A percentile compares a stretch with the other conserved stretches of the same genome.
Conservation (phyloP, 1,140 invertebrate species). For the Ips nitidus region DNA sequence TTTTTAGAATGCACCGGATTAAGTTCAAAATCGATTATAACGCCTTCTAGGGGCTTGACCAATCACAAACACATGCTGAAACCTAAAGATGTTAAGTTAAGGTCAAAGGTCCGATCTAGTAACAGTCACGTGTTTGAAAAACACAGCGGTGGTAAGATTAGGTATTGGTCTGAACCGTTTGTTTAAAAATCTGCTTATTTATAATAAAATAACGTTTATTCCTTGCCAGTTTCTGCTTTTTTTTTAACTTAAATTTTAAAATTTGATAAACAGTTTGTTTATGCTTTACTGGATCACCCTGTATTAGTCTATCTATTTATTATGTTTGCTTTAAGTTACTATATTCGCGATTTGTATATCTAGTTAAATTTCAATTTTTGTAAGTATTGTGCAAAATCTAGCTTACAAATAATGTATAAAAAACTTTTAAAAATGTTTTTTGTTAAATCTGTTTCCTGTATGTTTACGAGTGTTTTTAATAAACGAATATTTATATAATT, state of each 20-base stretch:
- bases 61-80: slow-evolving; percentile 77
- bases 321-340: not conserved
- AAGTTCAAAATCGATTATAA: slow-evolving; percentile 78
- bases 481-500: not conserved
- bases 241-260: not conserved
- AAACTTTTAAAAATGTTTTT: not conserved
- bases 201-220: not conserved
- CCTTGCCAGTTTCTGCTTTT: not conserved
- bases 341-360: not conserved
- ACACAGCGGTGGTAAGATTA: slow-evolving; percentile 44
- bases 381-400: not conserved
- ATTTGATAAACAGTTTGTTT: not conserved
- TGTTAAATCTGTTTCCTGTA: not conserved
- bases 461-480: slow-evolving; percentile 1
- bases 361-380: not conserved
- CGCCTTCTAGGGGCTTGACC: slow-evolving; percentile 67
- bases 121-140: slow-evolving; percentile 44
- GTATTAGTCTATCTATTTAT: not conserved
- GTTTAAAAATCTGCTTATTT: slow-evolving; percentile 32
- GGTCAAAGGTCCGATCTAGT: slow-evolving; percentile 53
- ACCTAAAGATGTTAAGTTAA: slow-evolving; percentile 74
- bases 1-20: slow-evolving; percentile 78
- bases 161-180: slow-evolving; percentile 52
- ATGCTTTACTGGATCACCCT: not conserved
- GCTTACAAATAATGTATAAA: not conserved